These are phyloP conservation scores for Synanthedon myopaeformis DNA, from an alignment of 2,888 invertebrate species.

Conservation along the genomic window DNA sequence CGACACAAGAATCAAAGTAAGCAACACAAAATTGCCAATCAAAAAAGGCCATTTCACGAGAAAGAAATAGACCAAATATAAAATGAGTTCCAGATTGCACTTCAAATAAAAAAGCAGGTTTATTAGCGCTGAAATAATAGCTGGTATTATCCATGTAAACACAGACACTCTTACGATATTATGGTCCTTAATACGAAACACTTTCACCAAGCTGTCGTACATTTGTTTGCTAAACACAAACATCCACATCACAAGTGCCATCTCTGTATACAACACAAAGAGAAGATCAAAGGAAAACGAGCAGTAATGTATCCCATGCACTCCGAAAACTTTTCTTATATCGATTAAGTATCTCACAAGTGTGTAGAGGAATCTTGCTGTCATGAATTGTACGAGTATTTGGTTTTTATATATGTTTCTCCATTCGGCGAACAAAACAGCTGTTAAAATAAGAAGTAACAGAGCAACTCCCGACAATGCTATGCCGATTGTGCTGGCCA, in stretches of 20 bases:
- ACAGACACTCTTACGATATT: constrained; percentile 30
- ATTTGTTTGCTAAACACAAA: constrained; percentile 46
- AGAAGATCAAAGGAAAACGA: constrained; percentile 18
- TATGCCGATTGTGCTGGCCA: constrained; percentile 34
- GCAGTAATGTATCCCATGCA: constrained; percentile 6
- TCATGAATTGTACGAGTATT: constrained; percentile 47
- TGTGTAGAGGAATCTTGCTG: constrained; percentile 39
- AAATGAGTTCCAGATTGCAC: constrained; percentile 8
- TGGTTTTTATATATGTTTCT: constrained; percentile 47
- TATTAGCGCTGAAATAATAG: constrained; percentile 14
- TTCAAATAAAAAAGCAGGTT: constrained; percentile 12
- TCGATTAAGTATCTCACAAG: constrained; percentile 33
- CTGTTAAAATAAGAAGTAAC: constrained; percentile 36
- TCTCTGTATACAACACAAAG: constrained; percentile 34
- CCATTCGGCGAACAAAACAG: constrained; percentile 44
- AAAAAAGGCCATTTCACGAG: constrained; percentile 48
- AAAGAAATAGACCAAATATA: constrained; percentile 24
- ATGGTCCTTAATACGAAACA: constrained; percentile 22
- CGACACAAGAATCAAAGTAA: constrained; percentile 32
- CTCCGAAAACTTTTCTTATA: constrained; percentile 16
- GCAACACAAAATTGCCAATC: constrained; percentile 30
- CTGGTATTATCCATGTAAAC: constrained; percentile 34
- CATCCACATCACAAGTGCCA: constrained; percentile 45
- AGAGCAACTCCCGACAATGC: constrained; percentile 28
- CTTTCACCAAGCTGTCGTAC: constrained; percentile 42